phyloP scores from a whole-genome alignment of 2,113 vertebrate species.

The Stictonetta naevosa region DNA sequence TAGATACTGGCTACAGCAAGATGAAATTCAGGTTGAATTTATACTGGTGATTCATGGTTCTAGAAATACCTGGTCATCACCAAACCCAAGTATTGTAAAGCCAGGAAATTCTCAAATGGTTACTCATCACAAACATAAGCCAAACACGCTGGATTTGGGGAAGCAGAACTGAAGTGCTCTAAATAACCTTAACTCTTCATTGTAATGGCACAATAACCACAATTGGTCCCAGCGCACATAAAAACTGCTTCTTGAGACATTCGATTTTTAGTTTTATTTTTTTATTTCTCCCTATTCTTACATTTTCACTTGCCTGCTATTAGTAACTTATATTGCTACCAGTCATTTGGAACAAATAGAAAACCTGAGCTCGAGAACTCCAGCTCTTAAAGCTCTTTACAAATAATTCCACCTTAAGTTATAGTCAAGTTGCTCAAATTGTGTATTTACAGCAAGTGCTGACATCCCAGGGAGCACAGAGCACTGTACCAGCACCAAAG shows the following conservation, averaged over 20 bases:
- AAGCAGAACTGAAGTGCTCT: background rate
- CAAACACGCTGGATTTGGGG: background rate
- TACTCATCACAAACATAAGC: background rate
- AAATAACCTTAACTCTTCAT: background rate
- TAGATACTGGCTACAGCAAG: background rate
- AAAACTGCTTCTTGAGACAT: conserved; percentile 1
- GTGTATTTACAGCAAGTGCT: conserved; percentile 5
- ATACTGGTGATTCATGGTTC: background rate
- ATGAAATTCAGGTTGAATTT: background rate
- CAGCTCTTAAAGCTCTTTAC: conserved; percentile 10
- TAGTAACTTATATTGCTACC: conserved; percentile 44
- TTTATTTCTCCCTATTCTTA: conserved; percentile 52
- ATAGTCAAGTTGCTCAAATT: background rate
- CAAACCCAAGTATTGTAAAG: background rate
- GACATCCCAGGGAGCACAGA: background rate
- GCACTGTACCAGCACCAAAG: background rate
- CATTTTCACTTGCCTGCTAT: conserved; percentile 30
- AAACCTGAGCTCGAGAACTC: background rate
- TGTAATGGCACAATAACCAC: conserved; percentile 18
- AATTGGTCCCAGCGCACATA: conserved; percentile 23
- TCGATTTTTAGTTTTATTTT: background rate
- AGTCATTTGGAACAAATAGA: conserved; percentile 36
- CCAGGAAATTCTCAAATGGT: background rate
- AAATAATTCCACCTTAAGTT: conserved; percentile 7
- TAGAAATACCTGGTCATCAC: background rate